phyloP scores from a whole-genome alignment of 2,888 invertebrate genomes.

The Volucella inflata region DNA sequence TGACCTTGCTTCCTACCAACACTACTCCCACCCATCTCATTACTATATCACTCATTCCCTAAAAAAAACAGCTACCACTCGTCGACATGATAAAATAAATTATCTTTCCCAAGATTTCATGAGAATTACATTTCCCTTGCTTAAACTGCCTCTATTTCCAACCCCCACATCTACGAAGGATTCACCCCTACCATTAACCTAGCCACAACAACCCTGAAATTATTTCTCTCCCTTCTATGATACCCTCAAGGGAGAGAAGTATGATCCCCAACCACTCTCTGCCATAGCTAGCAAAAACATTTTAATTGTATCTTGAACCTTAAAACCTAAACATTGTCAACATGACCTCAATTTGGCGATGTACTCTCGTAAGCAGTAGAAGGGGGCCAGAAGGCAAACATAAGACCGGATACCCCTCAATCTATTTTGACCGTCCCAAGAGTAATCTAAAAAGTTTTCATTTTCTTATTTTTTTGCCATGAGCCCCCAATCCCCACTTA shows the following conservation, averaged over 20 bases:
- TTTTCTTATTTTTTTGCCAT: not conserved
- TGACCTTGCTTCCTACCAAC: conserved; percentile 6
- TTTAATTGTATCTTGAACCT: conserved; percentile 71
- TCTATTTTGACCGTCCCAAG: conserved; percentile 10
- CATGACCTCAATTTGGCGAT: conserved; percentile 71
- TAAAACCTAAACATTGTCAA: conserved; percentile 75
- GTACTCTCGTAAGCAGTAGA: not conserved
- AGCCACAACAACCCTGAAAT: conserved; percentile 43
- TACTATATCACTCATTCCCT: conserved; percentile 57
- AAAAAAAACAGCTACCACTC: conserved; percentile 48
- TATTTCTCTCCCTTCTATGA: conserved; percentile 16
- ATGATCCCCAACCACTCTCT: not conserved
- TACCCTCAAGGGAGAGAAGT: not conserved
- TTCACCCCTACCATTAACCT: not conserved
- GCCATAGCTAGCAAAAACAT: conserved; percentile 29
- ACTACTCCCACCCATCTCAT: conserved; percentile 5
- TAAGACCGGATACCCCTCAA: conserved; percentile 9
- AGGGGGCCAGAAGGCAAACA: conserved; percentile 13
- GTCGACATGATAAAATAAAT: conserved; percentile 67
- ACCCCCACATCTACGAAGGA: not conserved
- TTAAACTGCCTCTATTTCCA: not conserved
- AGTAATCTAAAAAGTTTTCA: conserved; percentile 54
- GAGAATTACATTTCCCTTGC: conserved; percentile 58
- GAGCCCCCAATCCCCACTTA: not conserved
- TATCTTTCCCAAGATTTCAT: conserved; percentile 52